Evolutionary conservation across 92 coral and sea anemone genomes (phyloP), one percentile per base, ranked within the genome.

Genomic region (Porites rus): DNA sequence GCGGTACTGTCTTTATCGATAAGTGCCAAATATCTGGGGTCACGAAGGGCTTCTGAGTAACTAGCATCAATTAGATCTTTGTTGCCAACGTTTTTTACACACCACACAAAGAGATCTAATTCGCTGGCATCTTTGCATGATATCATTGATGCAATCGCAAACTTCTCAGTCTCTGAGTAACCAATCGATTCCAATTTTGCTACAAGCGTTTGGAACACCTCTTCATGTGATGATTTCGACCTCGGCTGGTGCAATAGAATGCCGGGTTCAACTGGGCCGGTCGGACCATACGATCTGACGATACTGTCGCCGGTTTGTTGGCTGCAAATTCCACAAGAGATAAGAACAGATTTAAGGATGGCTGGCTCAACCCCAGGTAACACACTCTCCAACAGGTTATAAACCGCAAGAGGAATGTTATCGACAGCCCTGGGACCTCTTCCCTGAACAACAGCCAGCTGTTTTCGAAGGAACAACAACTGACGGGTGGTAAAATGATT

Each of bases 401-500:
- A 96, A 10, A 89, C 87, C 79, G 87, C 90, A 24, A 92, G 88
- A 2, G 84, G 88, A 50, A 72, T 65, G 24, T 24, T 62, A 31
- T 85, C 83, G 10, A 75, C 75, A 54, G 70, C 72, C 74, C 81
- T 88, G 70, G 83, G 28, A 25, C 94, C 92, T 62, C 85, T 89
- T 18, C 74, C 88, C 28, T 72, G 83, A 17, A 90, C 88, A 70
- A 20, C 80, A 14, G 98, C 97, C n/a, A 96, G 81, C 50, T 91
- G 81, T 13, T 78, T 83, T 53, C 98, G 90, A 53, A 96, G 84
- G 28, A 87, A 81, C 51, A 96, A 88, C 73, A 96, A 68, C 88
- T 96, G 98, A 58, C 84, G 84, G n/a, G 96, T 93, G 24, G 97
- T 96, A 81, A 75, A 96, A 81, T 92, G 91, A 86, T 96, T 96